Conservation (phyloP, 1,140 invertebrate species). For the Trichoplusia ni region DNA sequence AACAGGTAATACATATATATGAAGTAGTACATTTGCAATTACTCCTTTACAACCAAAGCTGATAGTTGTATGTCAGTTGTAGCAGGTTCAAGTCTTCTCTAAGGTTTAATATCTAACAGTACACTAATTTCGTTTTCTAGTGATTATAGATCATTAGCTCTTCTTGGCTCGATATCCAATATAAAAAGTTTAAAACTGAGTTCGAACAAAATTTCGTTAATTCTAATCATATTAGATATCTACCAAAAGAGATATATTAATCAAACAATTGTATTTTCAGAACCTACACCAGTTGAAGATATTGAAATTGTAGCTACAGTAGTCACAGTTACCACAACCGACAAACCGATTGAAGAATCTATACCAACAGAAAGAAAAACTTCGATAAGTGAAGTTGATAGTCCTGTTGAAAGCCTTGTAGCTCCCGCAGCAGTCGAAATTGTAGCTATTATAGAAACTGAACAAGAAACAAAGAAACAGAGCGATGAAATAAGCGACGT, state of each 20-base stretch:
- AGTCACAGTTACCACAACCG: too few species aligned
- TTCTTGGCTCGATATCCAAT: too few species aligned
- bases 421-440: neutral
- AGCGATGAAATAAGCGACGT: neutral
- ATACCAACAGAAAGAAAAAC: neutral
- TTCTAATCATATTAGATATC: too few species aligned
- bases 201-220: too few species aligned
- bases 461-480: neutral
- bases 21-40: too few species aligned
- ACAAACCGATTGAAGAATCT: too few species aligned
- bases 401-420: neutral
- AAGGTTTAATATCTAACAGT: neutral
- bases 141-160: too few species aligned
- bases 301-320: neutral
- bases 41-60: too few species aligned
- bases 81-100: too few species aligned
- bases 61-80: too few species aligned
- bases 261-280: neutral
- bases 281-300: neutral
- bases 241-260: too few species aligned
- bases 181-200: too few species aligned
- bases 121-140: neutral
- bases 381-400: neutral
- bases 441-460: neutral
- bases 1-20: conserved; percentile 10